These are phyloP conservation scores for Sapajus apella DNA, from an alignment of 2,113 vertebrate species.

Conservation along the genomic window DNA sequence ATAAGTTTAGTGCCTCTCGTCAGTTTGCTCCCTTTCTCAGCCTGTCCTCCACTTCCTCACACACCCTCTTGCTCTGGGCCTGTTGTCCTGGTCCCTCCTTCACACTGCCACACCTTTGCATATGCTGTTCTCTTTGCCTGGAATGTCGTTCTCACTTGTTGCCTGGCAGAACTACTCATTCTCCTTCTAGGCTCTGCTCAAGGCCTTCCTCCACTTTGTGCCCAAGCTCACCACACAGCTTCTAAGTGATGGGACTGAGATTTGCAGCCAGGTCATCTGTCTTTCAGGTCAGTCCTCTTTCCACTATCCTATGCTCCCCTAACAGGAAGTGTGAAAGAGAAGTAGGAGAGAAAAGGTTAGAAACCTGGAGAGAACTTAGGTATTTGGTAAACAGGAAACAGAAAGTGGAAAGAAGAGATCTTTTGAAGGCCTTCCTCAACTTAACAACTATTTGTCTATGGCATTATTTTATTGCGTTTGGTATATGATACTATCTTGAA, in stretches of 20 bases:
- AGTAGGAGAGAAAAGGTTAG: background rate
- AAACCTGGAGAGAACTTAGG: background rate
- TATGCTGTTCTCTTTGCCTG: background rate
- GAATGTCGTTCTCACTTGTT: background rate
- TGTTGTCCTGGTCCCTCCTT: background rate
- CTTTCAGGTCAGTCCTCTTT: background rate
- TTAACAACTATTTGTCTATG: background rate
- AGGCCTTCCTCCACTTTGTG: background rate
- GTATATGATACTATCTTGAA: slow-evolving; percentile 25
- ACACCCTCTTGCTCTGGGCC: background rate
- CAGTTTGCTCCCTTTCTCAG: background rate
- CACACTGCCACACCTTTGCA: background rate
- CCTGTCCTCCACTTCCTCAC: background rate
- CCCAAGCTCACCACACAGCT: background rate
- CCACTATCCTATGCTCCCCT: background rate
- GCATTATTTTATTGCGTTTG: slow-evolving; percentile 34
- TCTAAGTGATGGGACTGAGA: background rate
- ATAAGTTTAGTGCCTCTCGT: background rate
- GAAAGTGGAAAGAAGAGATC: background rate
- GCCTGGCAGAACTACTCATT: background rate
- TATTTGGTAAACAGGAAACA: slow-evolving; percentile 11
- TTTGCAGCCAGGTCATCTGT: background rate
- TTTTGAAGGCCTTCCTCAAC: background rate
- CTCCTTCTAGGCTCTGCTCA: background rate
- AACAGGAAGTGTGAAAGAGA: background rate